Evolutionary conservation across 2,797 vertebrate genomes (phyloP).

Genomic region (Arnoldichthys spilopterus): DNA sequence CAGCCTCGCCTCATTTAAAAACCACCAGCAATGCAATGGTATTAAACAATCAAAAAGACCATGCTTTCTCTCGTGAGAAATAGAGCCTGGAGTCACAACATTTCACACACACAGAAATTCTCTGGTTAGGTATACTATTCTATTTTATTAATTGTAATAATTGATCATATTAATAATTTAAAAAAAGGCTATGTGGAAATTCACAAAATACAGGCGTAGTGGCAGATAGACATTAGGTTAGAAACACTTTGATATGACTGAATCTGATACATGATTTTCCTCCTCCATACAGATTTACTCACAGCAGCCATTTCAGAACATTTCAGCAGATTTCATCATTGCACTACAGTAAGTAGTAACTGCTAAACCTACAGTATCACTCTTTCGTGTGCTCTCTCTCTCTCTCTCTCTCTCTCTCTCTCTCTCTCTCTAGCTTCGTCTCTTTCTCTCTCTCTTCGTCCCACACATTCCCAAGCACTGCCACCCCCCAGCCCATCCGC

Average conservation of each 20-base stretch:
- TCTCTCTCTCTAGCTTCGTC: conserved; percentile 8
- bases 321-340: conserved; percentile 56
- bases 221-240: not conserved
- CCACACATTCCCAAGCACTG: conserved; percentile 45
- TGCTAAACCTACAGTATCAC: conserved; percentile 39
- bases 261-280: not conserved
- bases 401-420: not conserved
- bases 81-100: too few relatives aligned
- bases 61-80: too few relatives aligned
- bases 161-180: too few relatives aligned
- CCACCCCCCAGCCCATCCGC: conserved; percentile 43
- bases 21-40: too few relatives aligned
- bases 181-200: too few relatives aligned
- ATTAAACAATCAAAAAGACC: too few relatives aligned
- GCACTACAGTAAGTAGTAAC: conserved; percentile 29
- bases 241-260: not conserved
- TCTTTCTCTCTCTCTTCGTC: conserved; percentile 14
- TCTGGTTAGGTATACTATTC: too few relatives aligned
- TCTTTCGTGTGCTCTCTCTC: conserved; percentile 19
- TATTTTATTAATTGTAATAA: too few relatives aligned
- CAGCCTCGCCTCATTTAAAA: too few relatives aligned
- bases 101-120: too few relatives aligned
- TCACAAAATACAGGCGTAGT: too few relatives aligned
- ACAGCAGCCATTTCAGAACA: conserved; percentile 36
- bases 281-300: conserved; percentile 19